Percentiles rank a stretch among this genome's conserved stretches.
Conservation (phyloP, 2,888 invertebrate species). For the Drosophila antonietae region DNA sequence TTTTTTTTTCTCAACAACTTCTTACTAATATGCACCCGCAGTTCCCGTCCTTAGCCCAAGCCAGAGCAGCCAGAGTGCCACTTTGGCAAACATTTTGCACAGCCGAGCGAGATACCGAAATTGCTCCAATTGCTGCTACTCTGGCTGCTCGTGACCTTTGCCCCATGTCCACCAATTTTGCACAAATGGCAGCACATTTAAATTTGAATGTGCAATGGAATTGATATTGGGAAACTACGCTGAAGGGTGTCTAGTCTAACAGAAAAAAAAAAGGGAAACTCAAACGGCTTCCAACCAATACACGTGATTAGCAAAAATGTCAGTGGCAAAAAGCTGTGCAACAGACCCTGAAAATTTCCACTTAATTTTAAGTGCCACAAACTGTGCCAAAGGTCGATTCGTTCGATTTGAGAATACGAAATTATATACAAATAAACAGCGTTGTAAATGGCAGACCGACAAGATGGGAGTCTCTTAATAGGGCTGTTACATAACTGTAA, state of each 20-base stretch:
- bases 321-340: conserved; percentile 32
- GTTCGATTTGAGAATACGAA: neutral
- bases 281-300: conserved; percentile 25
- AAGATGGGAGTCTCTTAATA: neutral
- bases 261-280: neutral
- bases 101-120: conserved; percentile 39
- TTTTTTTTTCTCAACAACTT: conserved; percentile 45
- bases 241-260: conserved; percentile 9
- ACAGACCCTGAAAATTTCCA: conserved; percentile 13
- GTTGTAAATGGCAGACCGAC: neutral
- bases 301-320: conserved; percentile 59
- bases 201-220: conserved; percentile 59
- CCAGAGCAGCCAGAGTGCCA: conserved; percentile 1
- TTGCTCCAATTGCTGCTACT: conserved; percentile 38
- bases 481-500: neutral
- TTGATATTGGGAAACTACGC: conserved; percentile 58
- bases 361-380: conserved; percentile 18
- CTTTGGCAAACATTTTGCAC: conserved; percentile 58
- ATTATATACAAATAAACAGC: neutral
- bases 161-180: conserved; percentile 3
- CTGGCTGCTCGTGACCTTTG: conserved; percentile 56
- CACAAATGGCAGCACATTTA: conserved; percentile 53
- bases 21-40: conserved; percentile 64
- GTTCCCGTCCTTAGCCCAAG: neutral
- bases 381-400: conserved; percentile 3